Conservation (phyloP, 2,888 invertebrate species). For the Polylopha cassiicola region DNA sequence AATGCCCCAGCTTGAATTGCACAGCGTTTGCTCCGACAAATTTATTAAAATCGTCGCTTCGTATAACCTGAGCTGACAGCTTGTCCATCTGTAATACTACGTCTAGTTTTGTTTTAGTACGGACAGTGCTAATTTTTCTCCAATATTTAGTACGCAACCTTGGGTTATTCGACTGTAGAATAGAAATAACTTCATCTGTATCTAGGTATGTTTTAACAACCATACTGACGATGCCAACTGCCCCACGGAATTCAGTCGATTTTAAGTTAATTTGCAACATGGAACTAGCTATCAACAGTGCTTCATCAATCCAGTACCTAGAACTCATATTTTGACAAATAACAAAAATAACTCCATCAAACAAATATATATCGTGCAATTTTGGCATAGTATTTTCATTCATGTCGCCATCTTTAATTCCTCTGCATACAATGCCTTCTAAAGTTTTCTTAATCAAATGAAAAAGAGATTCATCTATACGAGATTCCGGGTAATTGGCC, state of each 20-base stretch:
- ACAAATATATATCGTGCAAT: conserved; percentile 62
- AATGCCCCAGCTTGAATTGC: conserved; percentile 58
- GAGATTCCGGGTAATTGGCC: conserved; percentile 54
- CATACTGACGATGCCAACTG: conserved; percentile 66
- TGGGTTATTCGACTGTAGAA: conserved; percentile 55
- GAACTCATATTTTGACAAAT: conserved; percentile 53
- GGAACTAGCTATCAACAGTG: conserved; percentile 37
- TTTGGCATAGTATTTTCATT: conserved; percentile 41
- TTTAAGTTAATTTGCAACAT: conserved; percentile 46
- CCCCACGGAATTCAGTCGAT: conserved; percentile 63
- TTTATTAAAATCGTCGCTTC: conserved; percentile 46
- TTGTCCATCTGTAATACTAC: conserved; percentile 64
- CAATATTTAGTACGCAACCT: conserved; percentile 62
- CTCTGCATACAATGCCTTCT: conserved; percentile 45
- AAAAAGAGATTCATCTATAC: conserved; percentile 55
- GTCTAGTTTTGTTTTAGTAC: conserved; percentile 46
- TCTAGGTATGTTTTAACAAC: conserved; percentile 44
- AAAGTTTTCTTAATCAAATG: conserved; percentile 49
- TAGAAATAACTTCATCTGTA: conserved; percentile 48
- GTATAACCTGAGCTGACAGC: conserved; percentile 61
- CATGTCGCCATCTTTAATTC: conserved; percentile 32
- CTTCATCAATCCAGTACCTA: conserved; percentile 48
- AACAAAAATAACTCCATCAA: conserved; percentile 65
- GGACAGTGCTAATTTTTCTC: conserved; percentile 56
- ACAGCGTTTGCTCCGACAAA: conserved; percentile 40